phyloP scores from a whole-genome alignment of 1,140 invertebrate species.

The Dendrolimus punctatus region DNA sequence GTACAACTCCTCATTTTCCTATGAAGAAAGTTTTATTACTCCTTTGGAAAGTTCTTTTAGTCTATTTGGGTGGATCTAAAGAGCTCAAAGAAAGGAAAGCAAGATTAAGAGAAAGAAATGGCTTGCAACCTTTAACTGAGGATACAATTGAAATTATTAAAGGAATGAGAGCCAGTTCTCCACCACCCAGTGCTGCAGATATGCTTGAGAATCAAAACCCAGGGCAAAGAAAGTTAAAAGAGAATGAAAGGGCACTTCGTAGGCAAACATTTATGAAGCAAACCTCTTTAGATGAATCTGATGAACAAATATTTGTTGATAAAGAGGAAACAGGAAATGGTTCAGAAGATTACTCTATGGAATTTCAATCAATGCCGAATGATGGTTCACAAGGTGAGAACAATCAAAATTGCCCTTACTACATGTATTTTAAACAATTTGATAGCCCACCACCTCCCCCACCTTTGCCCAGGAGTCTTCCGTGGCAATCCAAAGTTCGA shows the following conservation, averaged over 20 bases:
- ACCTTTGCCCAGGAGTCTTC: slow-evolving; percentile 77
- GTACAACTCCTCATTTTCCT: slow-evolving; percentile 94
- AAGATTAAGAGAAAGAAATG: slow-evolving; percentile 79
- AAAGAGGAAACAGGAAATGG: slow-evolving; percentile 73
- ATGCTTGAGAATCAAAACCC: slow-evolving; percentile 91
- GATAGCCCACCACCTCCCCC: slow-evolving; percentile 70
- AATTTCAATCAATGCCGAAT: slow-evolving; percentile 54
- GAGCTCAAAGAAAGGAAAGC: slow-evolving; percentile 84
- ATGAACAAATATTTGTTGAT: slow-evolving; percentile 81
- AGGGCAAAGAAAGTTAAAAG: slow-evolving; percentile 74
- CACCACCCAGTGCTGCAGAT: slow-evolving; percentile 93
- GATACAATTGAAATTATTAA: slow-evolving; percentile 95
- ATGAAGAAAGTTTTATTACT: slow-evolving; percentile 98
- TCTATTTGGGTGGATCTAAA: slow-evolving; percentile 91
- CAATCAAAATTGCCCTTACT: slow-evolving; percentile 54
- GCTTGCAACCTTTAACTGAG: slow-evolving; percentile 85
- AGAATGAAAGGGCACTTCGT: slow-evolving; percentile 66
- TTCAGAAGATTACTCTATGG: slow-evolving; percentile 65
- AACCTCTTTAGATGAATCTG: slow-evolving; percentile 90
- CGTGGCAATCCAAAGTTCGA: slow-evolving; percentile 97
- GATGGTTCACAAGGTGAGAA: slow-evolving; percentile 45
- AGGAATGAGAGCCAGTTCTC: slow-evolving; percentile 95
- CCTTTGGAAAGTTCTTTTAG: slow-evolving; percentile 94
- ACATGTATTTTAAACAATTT: slow-evolving; percentile 61
- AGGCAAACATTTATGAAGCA: slow-evolving; percentile 91